Conservation (phyloP, 2,797 vertebrate species). For the Philypnodon macrostomus region DNA sequence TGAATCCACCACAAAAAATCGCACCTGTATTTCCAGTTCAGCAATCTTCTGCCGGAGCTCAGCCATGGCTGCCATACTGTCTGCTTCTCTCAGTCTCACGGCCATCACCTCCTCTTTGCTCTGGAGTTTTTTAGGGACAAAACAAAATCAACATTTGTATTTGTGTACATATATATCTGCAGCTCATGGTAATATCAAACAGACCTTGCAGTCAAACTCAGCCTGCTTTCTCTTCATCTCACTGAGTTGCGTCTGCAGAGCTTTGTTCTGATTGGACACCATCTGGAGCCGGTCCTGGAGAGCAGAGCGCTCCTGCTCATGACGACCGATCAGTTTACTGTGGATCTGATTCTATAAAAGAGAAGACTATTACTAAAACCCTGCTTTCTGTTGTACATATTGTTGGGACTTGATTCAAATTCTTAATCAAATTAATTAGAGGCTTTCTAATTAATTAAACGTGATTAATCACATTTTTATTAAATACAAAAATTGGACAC, state of each 20-base stretch:
- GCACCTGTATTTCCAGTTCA: slow-evolving; percentile 92
- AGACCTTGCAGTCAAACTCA: slow-evolving; percentile 91
- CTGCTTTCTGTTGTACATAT: too few species aligned
- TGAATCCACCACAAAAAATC: not conserved
- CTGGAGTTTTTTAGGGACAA: slow-evolving; percentile 52
- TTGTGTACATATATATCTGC: not conserved
- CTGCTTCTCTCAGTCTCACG: slow-evolving; percentile 88
- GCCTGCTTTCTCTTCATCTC: slow-evolving; percentile 92
- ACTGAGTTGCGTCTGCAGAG: slow-evolving; percentile 86
- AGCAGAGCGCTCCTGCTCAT: slow-evolving; percentile 85
- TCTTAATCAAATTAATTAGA: too few species aligned
- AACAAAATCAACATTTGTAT: not conserved
- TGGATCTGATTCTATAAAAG: slow-evolving; percentile 85
- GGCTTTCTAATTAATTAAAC: too few species aligned
- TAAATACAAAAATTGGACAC: too few species aligned
- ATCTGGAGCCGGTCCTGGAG: slow-evolving; percentile 88
- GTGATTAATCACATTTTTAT: too few species aligned
- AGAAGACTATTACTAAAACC: not conserved
- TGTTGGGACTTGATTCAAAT: too few species aligned
- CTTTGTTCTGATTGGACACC: slow-evolving; percentile 87
- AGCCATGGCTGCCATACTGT: slow-evolving; percentile 92
- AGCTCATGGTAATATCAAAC: slow-evolving; percentile 5
- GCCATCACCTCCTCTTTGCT: slow-evolving; percentile 97
- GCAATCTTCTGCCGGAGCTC: slow-evolving; percentile 90
- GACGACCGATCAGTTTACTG: slow-evolving; percentile 83